A percentile compares a stretch with the other conserved stretches of the same genome.
Evolutionary conservation across 1,140 invertebrate species (phyloP).

Genomic region (Nephotettix cincticeps): DNA sequence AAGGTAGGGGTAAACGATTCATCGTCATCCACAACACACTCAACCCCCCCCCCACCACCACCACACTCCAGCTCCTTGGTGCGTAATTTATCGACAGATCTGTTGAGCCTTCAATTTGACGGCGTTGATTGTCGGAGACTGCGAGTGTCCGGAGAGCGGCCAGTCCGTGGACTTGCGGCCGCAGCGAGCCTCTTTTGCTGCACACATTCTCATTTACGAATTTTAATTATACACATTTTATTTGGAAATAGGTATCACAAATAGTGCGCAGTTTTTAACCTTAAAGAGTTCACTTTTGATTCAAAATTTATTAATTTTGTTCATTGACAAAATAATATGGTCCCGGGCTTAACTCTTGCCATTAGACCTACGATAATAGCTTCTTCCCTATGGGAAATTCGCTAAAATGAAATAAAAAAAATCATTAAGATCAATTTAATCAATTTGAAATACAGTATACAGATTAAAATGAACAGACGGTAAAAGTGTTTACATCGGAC

Average conservation of each 20-base stretch:
- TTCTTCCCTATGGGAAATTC: too few species aligned
- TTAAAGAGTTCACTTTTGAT: not conserved
- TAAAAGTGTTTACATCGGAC: too few species aligned
- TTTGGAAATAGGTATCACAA: not conserved
- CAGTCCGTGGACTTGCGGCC: too few species aligned
- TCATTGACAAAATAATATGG: too few species aligned
- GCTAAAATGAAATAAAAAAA: too few species aligned
- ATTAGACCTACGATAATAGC: too few species aligned
- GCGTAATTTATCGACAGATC: not conserved
- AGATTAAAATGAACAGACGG: too few species aligned
- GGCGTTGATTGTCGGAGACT: not conserved
- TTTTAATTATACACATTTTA: not conserved
- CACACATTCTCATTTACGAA: too few species aligned
- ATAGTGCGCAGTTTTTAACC: not conserved
- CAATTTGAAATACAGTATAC: too few species aligned
- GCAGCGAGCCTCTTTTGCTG: not conserved
- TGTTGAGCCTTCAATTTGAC: not conserved
- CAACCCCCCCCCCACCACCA: not conserved
- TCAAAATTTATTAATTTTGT: not conserved
- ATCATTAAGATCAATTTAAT: too few species aligned
- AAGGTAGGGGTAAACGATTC: not conserved
- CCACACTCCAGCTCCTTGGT: not conserved
- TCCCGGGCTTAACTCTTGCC: too few species aligned
- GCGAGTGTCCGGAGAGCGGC: too few species aligned
- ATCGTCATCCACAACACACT: slow-evolving; percentile 5